Conservation (phyloP, 2,888 invertebrate species). For the Smittia sp. region DNA sequence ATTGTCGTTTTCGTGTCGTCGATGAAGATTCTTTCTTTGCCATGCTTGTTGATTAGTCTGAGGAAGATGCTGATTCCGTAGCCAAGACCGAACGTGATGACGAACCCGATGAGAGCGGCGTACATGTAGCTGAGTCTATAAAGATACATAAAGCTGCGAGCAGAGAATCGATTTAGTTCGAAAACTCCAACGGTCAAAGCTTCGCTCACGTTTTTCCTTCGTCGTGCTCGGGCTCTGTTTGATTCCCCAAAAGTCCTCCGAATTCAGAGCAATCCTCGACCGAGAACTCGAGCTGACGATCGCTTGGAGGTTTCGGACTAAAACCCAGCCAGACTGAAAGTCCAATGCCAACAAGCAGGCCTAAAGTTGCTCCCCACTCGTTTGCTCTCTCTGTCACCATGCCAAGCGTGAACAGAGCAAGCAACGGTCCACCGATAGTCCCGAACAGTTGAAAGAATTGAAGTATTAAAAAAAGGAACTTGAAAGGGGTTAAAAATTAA, state of each 20-base stretch:
- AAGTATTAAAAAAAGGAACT: too few relatives aligned
- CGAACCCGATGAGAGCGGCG: background rate
- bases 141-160: background rate
- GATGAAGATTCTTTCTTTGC: background rate
- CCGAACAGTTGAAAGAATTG: too few relatives aligned
- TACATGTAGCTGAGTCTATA: background rate
- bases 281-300: slow-evolving; percentile 58
- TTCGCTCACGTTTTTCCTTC: background rate
- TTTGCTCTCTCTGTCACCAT: slow-evolving; percentile 75
- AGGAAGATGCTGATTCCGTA: background rate
- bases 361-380: slow-evolving; percentile 71
- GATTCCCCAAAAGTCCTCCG: background rate
- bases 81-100: background rate
- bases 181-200: too few relatives aligned
- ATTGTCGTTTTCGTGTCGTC: background rate
- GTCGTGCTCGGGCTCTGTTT: background rate
- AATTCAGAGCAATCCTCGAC: slow-evolving; percentile 57
- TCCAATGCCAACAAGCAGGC: slow-evolving; percentile 62
- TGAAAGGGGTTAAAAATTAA: too few relatives aligned
- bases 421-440: slow-evolving; percentile 81
- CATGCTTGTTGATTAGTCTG: background rate
- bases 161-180: background rate
- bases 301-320: slow-evolving; percentile 66
- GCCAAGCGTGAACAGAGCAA: slow-evolving; percentile 81
- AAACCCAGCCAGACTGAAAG: slow-evolving; percentile 82